phyloP scores from a whole-genome alignment of 2,113 vertebrate species.

The Neodon shergylaensis region DNA sequence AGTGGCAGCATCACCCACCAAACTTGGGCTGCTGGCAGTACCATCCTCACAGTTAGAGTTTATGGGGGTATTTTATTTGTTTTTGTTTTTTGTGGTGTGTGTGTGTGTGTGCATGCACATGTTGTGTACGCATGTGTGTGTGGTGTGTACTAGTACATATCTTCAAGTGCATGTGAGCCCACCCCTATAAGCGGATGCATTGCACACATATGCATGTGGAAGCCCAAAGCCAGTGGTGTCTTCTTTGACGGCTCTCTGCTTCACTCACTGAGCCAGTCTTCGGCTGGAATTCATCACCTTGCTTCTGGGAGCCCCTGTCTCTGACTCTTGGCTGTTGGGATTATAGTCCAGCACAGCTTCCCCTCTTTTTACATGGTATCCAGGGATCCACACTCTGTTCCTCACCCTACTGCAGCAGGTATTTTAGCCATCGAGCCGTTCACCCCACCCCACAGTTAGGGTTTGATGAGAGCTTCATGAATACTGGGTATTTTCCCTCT shows the following conservation, averaged over 20 bases:
- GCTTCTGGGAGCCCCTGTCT: background rate
- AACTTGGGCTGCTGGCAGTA: background rate
- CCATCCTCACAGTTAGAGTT: too few relatives aligned
- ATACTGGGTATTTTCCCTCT: rapidly evolving
- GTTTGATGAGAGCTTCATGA: background rate
- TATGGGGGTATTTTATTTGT: background rate
- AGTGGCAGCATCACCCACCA: too few relatives aligned
- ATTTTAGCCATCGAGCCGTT: background rate
- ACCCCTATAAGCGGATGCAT: background rate
- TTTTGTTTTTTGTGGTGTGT: background rate
- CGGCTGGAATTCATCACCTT: background rate
- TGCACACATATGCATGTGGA: background rate
- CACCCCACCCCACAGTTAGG: too few relatives aligned
- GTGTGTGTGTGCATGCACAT: too few relatives aligned
- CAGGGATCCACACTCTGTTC: background rate
- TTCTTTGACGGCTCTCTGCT: background rate
- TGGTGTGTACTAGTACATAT: background rate
- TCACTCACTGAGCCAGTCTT: background rate
- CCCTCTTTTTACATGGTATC: background rate
- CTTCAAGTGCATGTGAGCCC: background rate
- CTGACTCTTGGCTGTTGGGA: background rate
- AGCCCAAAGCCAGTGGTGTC: background rate
- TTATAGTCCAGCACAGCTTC: background rate
- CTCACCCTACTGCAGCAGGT: too few relatives aligned
- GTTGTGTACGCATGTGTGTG: background rate